These are phyloP conservation scores for Oncorhynchus nerka DNA, from an alignment of 2,113 vertebrate genomes.

Conservation along the genomic window DNA sequence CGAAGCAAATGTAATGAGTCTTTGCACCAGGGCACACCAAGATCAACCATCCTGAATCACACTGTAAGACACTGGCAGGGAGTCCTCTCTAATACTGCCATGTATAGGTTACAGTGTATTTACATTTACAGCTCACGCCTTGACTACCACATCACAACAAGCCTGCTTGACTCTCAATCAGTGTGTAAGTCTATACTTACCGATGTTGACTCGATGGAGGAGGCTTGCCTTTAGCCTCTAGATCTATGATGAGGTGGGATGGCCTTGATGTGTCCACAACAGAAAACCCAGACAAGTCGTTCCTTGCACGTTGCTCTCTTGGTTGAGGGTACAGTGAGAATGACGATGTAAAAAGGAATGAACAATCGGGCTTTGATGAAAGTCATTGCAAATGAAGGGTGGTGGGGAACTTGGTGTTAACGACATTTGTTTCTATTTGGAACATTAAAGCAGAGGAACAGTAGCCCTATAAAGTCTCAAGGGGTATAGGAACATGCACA, in stretches of 20 bases:
- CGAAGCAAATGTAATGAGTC: too few species aligned
- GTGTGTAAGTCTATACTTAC: slow-evolving; percentile 28
- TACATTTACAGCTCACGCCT: not conserved
- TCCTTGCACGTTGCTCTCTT: slow-evolving; percentile 15
- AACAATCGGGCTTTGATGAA: slow-evolving; percentile 4
- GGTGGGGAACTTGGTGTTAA: not conserved
- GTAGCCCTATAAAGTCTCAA: not conserved
- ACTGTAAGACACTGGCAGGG: too few species aligned
- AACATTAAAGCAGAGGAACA: not conserved
- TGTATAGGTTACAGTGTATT: not conserved
- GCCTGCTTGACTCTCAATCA: not conserved
- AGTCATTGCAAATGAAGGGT: not conserved
- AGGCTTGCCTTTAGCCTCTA: not conserved
- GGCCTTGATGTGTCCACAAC: slow-evolving; percentile 26
- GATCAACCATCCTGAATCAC: too few species aligned
- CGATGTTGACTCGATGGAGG: slow-evolving; percentile 1
- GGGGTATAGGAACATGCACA: not conserved
- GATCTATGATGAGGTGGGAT: slow-evolving; percentile 20
- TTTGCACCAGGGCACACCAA: too few species aligned
- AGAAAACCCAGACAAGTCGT: slow-evolving; percentile 30
- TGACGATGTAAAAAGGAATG: slow-evolving; percentile 16
- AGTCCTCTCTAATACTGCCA: not conserved
- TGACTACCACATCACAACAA: not conserved
- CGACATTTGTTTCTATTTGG: not conserved
- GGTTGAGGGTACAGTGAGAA: slow-evolving; percentile 8